Base-by-base conservation (phyloP, 1,140 invertebrate genomes). In the Dendrolimus punctatus region DNA sequence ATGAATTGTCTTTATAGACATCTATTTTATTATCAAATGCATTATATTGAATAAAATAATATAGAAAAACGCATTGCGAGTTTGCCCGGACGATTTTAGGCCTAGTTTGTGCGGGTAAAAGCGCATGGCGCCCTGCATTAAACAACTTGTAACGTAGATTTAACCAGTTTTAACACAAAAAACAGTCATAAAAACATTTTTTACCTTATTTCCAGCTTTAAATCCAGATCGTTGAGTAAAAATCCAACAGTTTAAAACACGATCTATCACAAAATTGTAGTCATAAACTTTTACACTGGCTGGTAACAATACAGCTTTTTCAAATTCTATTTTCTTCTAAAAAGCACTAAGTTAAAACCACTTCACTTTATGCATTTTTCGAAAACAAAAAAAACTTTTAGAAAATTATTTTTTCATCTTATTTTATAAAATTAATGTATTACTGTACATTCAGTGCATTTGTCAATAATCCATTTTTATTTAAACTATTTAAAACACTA, bases 171-270 rank as follows among this genome's bases (percentile, higher is more conserved):
- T 23, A 62, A 62, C 8, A 54, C 2, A 8, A 50, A 55, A 46
- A 45, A 45, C 8, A 10, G 51, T 6, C 53, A 57, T 46, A 66
- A 60, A 49, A 39, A 47, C 43, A 8, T 50, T 40, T 1, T 53
- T 53, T 66, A 83, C 80, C 80, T 83, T 77, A 68, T 66, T 51
- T 67, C 57, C 72, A 70, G 68, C 46, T 52, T 58, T 58, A 55
- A 72, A 68, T 79, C 72, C 76, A 71, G 65, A 63, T 68, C 56
- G 54, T 64, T 59, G 56, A 55, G 50, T 53, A 48, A 49, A 74
- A 83, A 80, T 83, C 77, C 80, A 79, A 77, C n/a, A 9, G n/a
- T 10, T 9, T 6, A 45, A 45, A 45, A n/a, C n/a, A n/a, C n/a
- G 9, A 39, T 39, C 9, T 49, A 51, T 58, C 56, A 64, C 68